Evolutionary conservation across 1,140 invertebrate species (phyloP).

Genomic region (Heliconius melpomene): DNA sequence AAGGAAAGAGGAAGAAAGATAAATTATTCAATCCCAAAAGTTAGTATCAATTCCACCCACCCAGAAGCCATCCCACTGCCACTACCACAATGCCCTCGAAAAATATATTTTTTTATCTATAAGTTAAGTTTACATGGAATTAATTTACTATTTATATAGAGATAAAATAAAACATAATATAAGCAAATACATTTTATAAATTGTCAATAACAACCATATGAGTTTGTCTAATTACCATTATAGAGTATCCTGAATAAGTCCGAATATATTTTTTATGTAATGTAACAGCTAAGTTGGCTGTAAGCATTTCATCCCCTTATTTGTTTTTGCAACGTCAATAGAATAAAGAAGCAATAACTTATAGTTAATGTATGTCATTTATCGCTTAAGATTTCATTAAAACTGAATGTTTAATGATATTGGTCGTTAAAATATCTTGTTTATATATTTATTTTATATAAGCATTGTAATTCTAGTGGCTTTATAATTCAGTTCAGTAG

Average conservation of each 20-base stretch:
- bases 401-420: neutral
- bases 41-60: neutral
- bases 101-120: too few species aligned
- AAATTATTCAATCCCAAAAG: too few species aligned
- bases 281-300: neutral
- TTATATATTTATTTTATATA: too few species aligned
- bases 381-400: neutral
- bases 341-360: neutral
- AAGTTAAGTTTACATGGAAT: neutral
- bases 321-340: neutral
- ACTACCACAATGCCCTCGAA: neutral
- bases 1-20: too few species aligned
- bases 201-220: neutral
- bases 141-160: neutral
- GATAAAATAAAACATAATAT: neutral
- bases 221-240: neutral
- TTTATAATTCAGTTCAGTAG: too few species aligned
- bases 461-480: too few species aligned
- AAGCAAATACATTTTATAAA: neutral
- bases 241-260: neutral
- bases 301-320: neutral
- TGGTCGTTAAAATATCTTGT: neutral
- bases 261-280: neutral
- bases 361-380: conserved; percentile 1
- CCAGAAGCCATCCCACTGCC: neutral